Evolutionary conservation across 2,888 invertebrate species (phyloP), one percentile per base, ranked within the genome.

Genomic region (Mantis religiosa): DNA sequence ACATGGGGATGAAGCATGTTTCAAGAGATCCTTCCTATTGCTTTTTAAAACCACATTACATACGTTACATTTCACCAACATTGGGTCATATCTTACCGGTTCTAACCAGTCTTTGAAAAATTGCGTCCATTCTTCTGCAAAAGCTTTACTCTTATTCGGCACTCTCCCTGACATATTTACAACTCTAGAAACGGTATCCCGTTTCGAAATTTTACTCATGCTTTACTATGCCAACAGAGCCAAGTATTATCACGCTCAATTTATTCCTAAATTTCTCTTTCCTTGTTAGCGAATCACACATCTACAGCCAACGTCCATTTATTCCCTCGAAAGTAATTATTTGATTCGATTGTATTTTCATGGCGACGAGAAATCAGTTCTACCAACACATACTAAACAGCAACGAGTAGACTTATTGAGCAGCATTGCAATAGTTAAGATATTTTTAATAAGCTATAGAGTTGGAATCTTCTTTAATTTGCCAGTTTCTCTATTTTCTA

Each of bases 1-100:
- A 89, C 91, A 91, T 83, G 91, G 91, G 15, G 91, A 91, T 20
- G 91, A 90, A 28, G 91, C 91, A 91, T 92, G 92, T 89, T 92
- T 92, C 89, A 91, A 91, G 81, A 92, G 90, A 88, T 92, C 92
- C 90, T 91, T 92, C 90, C 91, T 92, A 28, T 91, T 92, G 84
- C 91, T 91, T 89, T 91, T 91, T 54, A 92, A 91, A 47, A 91
- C 91, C 87, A 91, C 91, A 89, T 91, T 91, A 89, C 92, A 92
- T 28, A 91, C 92, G 34, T 89, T 91, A 89, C 92, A 92, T 86
- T 90, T 91, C 27, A 91, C 92, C 88, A 91, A 91, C 88, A 91
- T 91, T 47, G 91, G 90, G 82, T 90, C 84, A 87, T 90, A 90
- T 41, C 90, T 90, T 88, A 92, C 91, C 20, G 91, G 91, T 82